These are phyloP conservation scores for Plusia festucae DNA, from an alignment of 2,888 invertebrate species.

Conservation along the genomic window DNA sequence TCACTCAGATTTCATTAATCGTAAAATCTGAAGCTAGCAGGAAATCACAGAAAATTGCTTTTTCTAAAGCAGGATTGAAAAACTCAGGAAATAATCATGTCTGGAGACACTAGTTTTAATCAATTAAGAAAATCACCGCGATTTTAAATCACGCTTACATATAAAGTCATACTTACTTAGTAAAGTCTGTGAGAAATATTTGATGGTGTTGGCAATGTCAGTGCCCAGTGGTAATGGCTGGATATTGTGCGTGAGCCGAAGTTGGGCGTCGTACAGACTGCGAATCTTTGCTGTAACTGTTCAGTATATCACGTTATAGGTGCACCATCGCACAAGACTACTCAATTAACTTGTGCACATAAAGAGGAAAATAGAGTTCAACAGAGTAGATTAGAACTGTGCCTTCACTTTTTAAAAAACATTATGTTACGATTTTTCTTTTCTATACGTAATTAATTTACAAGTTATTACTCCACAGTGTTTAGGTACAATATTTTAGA, in stretches of 20 bases:
- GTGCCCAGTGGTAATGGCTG: conserved; percentile 97
- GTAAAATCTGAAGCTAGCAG: no score
- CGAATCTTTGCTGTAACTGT: conserved; percentile 99
- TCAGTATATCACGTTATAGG: conserved; percentile 16
- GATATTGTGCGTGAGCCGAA: conserved; percentile 96
- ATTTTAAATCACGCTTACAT: neutral
- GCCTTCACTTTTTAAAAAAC: neutral
- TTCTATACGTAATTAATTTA: no score
- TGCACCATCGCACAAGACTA: neutral
- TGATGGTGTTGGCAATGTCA: conserved; percentile 99
- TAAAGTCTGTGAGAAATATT: conserved; percentile 99
- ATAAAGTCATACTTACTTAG: conserved; percentile 93
- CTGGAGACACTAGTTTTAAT: no score
- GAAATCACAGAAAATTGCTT: no score
- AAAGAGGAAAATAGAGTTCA: neutral
- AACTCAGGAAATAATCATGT: no score
- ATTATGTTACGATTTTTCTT: neutral
- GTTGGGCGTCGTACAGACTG: conserved; percentile 98
- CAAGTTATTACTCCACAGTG: no score
- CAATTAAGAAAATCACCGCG: no score
- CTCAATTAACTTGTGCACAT: neutral
- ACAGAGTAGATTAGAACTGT: neutral
- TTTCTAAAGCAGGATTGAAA: no score
- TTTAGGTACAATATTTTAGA: no score
- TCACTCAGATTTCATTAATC: no score